These are phyloP conservation scores for Andrena cerasifolii DNA, from an alignment of 1,140 invertebrate species.

Conservation along the genomic window DNA sequence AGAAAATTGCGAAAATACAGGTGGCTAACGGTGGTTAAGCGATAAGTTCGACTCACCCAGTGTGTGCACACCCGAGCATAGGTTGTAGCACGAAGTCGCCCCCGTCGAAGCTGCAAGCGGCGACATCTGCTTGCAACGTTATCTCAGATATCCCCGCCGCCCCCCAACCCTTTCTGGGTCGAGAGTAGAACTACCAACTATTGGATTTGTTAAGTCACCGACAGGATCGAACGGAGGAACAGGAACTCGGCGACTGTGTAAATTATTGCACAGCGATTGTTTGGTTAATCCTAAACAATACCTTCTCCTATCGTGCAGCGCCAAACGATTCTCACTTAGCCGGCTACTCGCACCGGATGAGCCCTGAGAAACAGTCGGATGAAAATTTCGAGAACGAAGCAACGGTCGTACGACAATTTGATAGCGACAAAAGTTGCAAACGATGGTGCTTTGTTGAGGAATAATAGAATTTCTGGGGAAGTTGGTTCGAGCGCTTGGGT, in stretches of 20 bases:
- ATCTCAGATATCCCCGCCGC: slow-evolving; percentile 63
- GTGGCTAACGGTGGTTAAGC: not conserved
- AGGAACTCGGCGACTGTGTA: not conserved
- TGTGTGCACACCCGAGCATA: not conserved
- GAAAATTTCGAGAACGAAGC: not conserved
- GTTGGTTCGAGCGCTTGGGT: no score
- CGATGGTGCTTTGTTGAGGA: no score
- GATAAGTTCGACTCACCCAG: not conserved
- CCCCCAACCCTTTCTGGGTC: slow-evolving; percentile 1
- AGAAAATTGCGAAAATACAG: slow-evolving; percentile 11
- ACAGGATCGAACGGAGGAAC: slow-evolving; percentile 15
- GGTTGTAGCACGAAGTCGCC: slow-evolving; percentile 69
- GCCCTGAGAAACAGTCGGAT: not conserved
- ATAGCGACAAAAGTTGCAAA: no score
- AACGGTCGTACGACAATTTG: no score
- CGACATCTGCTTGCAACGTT: slow-evolving; percentile 79
- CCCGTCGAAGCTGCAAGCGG: slow-evolving; percentile 58
- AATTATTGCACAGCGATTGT: not conserved
- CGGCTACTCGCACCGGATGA: not conserved
- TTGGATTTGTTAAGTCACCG: slow-evolving; percentile 64
- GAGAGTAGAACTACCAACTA: slow-evolving; percentile 65
- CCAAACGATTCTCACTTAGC: not conserved
- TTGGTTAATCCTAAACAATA: not conserved
- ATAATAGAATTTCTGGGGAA: no score
- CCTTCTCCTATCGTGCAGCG: not conserved